These are phyloP conservation scores for Drosophila pegasa DNA, from an alignment of 2,888 invertebrate species.

Conservation along the genomic window DNA sequence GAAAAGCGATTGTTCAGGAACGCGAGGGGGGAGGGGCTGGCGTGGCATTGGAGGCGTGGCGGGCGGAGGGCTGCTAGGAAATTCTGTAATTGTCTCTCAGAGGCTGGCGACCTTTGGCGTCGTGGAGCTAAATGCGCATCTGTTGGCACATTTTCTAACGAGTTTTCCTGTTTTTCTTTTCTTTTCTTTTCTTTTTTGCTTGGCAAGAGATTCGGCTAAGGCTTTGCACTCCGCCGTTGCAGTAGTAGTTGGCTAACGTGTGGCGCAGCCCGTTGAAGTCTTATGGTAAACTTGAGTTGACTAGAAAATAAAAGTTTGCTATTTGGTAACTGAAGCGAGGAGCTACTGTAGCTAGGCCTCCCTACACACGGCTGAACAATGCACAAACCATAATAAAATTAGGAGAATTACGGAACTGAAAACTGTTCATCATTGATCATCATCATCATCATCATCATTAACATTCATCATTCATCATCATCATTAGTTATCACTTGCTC, in stretches of 20 bases:
- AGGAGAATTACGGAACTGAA: constrained; percentile 37
- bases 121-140: constrained; percentile 22
- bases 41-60: background rate
- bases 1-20: constrained; percentile 44
- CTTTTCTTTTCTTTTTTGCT: background rate
- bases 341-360: constrained; percentile 1
- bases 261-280: constrained; percentile 32
- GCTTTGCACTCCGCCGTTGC: constrained; percentile 10
- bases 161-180: constrained; percentile 1
- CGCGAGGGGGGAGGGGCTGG: constrained; percentile 2
- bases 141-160: constrained; percentile 21
- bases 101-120: constrained; percentile 22
- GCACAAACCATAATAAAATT: constrained; percentile 12
- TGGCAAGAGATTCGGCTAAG: constrained; percentile 42
- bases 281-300: constrained; percentile 50
- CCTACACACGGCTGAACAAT: constrained; percentile 39
- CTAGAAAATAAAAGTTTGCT: constrained; percentile 57
- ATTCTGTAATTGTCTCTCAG: constrained; percentile 2
- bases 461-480: constrained; percentile 28
- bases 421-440: constrained; percentile 35
- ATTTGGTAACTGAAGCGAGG: constrained; percentile 15
- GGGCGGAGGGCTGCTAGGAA: background rate
- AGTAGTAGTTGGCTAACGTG: constrained; percentile 8
- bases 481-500: constrained; percentile 75
- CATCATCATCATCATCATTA: constrained; percentile 26